These are phyloP conservation scores for Macaca nemestrina DNA, from an alignment of 2,113 vertebrate species.

Conservation along the genomic window DNA sequence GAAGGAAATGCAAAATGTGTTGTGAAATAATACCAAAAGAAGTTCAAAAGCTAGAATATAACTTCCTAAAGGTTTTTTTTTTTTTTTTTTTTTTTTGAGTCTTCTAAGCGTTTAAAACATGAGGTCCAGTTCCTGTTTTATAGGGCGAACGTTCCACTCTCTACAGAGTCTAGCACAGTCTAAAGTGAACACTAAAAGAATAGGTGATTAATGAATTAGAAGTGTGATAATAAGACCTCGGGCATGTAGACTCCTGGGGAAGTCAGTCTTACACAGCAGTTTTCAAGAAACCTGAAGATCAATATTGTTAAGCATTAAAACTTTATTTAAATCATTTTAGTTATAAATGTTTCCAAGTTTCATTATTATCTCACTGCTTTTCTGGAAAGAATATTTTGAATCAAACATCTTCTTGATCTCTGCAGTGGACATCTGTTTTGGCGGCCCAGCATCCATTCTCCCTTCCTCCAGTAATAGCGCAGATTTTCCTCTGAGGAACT, in stretches of 20 bases:
- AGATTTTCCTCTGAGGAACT: constrained; percentile 17
- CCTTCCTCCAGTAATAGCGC: background rate
- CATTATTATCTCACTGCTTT: constrained; percentile 16
- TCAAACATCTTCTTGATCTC: constrained; percentile 22
- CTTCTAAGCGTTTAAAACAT: constrained; percentile 54
- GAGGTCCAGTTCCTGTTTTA: constrained; percentile 15
- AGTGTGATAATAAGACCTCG: background rate
- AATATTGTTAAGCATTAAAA: constrained; percentile 30
- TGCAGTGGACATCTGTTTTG: background rate
- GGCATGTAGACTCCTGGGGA: background rate
- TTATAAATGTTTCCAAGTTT: constrained; percentile 46
- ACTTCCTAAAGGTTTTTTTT: constrained; percentile 27
- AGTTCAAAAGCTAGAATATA: constrained; percentile 65
- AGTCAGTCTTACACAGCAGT: background rate
- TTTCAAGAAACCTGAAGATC: constrained; percentile 39
- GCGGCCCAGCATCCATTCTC: background rate
- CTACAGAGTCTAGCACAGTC: background rate
- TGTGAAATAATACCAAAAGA: constrained; percentile 67
- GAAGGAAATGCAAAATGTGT: constrained; percentile 60
- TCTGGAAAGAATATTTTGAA: constrained; percentile 38
- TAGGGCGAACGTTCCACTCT: background rate
- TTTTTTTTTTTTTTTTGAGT: background rate
- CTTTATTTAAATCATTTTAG: constrained; percentile 16
- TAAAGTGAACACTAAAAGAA: constrained; percentile 10
- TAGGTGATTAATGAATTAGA: constrained; percentile 31